phyloP scores from a whole-genome alignment of 2,797 vertebrate genomes.

The Falco rusticolus region DNA sequence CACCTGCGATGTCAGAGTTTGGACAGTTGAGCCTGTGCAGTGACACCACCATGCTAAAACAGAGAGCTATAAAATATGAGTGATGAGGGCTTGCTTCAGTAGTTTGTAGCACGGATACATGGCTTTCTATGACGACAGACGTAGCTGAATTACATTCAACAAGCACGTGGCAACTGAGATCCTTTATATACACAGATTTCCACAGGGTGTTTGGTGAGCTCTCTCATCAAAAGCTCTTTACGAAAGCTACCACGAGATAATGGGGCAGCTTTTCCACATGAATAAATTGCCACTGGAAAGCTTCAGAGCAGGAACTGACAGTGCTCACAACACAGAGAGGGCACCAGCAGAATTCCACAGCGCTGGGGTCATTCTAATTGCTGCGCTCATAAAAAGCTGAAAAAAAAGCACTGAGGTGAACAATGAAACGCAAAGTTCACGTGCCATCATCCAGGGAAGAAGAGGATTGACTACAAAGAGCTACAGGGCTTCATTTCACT shows the following conservation, averaged over 20 bases:
- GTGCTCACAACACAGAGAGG: not conserved
- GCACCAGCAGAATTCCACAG: not conserved
- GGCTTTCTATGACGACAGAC: accelerated
- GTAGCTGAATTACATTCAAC: not conserved
- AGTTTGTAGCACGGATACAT: not conserved
- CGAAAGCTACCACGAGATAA: not conserved
- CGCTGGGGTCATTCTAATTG: accelerated
- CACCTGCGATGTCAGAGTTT: not conserved
- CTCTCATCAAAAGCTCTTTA: not conserved
- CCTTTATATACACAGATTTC: not conserved
- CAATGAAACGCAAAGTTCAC: accelerated
- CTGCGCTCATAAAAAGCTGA: not conserved
- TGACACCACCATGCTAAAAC: not conserved
- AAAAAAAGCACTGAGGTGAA: not conserved
- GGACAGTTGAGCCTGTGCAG: not conserved
- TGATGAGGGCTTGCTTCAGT: not conserved
- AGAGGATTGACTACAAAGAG: not conserved
- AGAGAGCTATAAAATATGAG: not conserved
- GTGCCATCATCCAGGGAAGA: not conserved
- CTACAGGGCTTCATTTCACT: not conserved
- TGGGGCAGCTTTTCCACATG: not conserved
- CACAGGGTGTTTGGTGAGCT: not conserved
- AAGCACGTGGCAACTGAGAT: not conserved
- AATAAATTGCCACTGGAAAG: not conserved
- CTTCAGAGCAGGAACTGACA: not conserved